Base-by-base conservation (phyloP, 2,888 invertebrate species). In the Arge pagana region DNA sequence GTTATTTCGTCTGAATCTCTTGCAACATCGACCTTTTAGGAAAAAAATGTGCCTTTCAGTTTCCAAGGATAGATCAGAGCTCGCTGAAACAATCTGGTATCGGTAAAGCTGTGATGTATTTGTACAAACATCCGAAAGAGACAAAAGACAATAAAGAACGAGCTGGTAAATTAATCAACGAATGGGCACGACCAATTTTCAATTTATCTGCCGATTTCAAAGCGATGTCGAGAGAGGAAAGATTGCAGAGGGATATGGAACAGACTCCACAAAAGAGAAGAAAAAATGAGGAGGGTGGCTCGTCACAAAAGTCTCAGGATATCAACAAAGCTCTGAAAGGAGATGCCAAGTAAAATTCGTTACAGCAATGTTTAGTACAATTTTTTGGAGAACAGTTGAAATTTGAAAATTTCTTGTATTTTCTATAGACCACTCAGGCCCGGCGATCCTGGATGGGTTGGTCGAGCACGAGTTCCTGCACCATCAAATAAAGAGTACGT, bases 101-200 rank as follows among this genome's bases (percentile, higher is more conserved):
- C 62, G 98, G 98, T 50, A 98, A 98, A 79, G 98, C 99, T 33
- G 94, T 99, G 1, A 99, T 99, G 99, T 97, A 98, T 80, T 82
- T 99, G 45, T 98, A 95, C 79, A 99, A 99, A 77, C 98, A 99
- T 78, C 98, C 99, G 0, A 92, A 90, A 76, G 99, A 99, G 81
- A 92, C 93, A 0, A 95, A 95, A 77, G 83, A 86, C 53, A 98
- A 98, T 78, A 89, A 90, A 70, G 90, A 91, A 71, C 83, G 88
- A 48, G 96, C 96, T 55, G 94, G 95, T 1, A 87, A 90, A 60
- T 83, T 98, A 58, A 97, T 98, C 61, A 95, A 93, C 57, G 96
- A 96, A 78, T 99, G 99, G 98, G 95, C 97, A 0, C 79, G 98
- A 10, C 97, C 98, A 1, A 97, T 99, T 61, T 98, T 99, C 78